Evolutionary conservation across 1,140 invertebrate species (phyloP).

Genomic region (Euschistus heros): DNA sequence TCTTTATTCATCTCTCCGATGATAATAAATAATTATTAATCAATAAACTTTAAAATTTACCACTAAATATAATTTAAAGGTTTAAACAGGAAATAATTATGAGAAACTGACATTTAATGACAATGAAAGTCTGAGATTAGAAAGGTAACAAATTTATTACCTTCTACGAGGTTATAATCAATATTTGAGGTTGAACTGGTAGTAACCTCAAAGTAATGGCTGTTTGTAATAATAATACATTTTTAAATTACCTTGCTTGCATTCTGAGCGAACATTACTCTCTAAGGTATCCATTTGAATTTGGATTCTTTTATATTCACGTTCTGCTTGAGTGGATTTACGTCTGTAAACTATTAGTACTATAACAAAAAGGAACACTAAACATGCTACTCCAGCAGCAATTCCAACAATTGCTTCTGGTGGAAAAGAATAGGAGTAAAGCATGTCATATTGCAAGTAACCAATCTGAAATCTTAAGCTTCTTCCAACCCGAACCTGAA

Average conservation of each 20-base stretch:
- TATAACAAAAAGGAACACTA: constrained; percentile 74
- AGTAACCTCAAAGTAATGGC: too few relatives aligned
- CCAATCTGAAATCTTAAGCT: constrained; percentile 79
- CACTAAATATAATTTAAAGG: too few relatives aligned
- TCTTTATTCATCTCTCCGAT: too few relatives aligned
- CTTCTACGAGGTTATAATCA: too few relatives aligned
- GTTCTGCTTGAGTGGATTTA: constrained; percentile 87
- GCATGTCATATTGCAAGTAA: constrained; percentile 78
- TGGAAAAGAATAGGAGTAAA: constrained; percentile 64
- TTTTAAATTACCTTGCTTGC: constrained; percentile 64
- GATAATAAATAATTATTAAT: too few relatives aligned
- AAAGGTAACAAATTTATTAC: too few relatives aligned
- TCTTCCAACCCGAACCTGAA: constrained; percentile 56
- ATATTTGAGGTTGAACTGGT: too few relatives aligned
- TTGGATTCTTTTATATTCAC: constrained; percentile 94
- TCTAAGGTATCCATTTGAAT: constrained; percentile 99
- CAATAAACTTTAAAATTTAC: too few relatives aligned
- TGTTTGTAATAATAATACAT: background rate
- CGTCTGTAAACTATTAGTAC: constrained; percentile 79
- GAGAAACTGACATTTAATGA: too few relatives aligned
- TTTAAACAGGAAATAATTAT: too few relatives aligned
- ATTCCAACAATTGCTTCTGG: constrained; percentile 79
- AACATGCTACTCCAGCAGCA: constrained; percentile 66
- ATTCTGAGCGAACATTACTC: constrained; percentile 93
- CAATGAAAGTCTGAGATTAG: too few relatives aligned